These are phyloP conservation scores for Sarcophaga peregrina DNA, from an alignment of 1,140 invertebrate genomes.

Conservation along the genomic window DNA sequence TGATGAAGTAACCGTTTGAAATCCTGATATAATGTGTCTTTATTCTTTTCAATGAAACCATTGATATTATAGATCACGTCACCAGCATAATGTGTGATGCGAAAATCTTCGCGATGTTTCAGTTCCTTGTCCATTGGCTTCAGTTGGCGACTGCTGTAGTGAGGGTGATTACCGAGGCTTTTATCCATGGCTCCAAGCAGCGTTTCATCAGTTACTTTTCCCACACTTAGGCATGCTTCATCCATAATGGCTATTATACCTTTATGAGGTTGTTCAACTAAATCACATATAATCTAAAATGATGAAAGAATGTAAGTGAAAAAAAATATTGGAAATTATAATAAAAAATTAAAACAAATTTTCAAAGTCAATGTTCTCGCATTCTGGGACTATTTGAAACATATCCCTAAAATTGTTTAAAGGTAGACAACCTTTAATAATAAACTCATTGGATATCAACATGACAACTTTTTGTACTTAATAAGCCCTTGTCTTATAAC, in stretches of 20 bases:
- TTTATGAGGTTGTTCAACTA: slow-evolving; percentile 90
- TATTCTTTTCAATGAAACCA: slow-evolving; percentile 96
- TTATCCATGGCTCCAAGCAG: slow-evolving; percentile 93
- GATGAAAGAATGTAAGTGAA: slow-evolving; percentile 8
- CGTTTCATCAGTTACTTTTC: slow-evolving; percentile 91
- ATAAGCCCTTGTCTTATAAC: no score
- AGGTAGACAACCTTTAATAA: no score
- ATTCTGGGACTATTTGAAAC: no score
- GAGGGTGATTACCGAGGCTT: slow-evolving; percentile 85
- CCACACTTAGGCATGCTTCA: slow-evolving; percentile 94
- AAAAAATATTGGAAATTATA: background rate
- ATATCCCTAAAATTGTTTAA: no score
- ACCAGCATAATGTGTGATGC: slow-evolving; percentile 94
- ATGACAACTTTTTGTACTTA: no score
- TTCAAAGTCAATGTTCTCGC: no score
- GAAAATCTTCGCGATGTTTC: slow-evolving; percentile 84
- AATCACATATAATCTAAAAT: slow-evolving; percentile 83
- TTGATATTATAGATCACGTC: slow-evolving; percentile 91
- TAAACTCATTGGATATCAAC: no score
- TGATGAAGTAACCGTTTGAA: slow-evolving; percentile 91
- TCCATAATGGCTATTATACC: slow-evolving; percentile 94
- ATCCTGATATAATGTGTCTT: slow-evolving; percentile 94
- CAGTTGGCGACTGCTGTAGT: slow-evolving; percentile 89
- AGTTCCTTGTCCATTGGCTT: slow-evolving; percentile 84
- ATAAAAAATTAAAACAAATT: background rate